Percentiles rank a stretch among this genome's conserved stretches.
Conservation (phyloP, 1,140 invertebrate species). For the Lamellibrachia luymesi region DNA sequence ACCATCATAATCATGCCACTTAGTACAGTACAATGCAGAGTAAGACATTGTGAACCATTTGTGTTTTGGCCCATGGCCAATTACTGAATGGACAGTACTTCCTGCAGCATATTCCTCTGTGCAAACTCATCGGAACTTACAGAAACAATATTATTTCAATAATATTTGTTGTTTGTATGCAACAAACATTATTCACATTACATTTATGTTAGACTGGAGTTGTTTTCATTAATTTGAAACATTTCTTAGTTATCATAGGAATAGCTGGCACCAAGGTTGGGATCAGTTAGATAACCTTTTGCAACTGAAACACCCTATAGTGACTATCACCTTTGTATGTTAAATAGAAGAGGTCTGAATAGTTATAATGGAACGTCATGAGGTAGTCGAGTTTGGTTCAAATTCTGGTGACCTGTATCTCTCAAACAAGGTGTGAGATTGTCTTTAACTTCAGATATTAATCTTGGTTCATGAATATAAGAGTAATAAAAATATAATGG, state of each 20-base stretch:
- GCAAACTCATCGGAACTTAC: background rate
- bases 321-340: too few species aligned
- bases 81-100: background rate
- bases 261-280: background rate
- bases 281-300: background rate
- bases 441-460: background rate
- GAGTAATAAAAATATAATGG: background rate
- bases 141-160: background rate
- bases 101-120: background rate
- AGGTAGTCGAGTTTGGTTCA: too few species aligned
- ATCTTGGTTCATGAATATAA: background rate
- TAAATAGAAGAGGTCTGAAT: too few species aligned
- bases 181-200: background rate
- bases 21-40: background rate
- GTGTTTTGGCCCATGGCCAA: background rate
- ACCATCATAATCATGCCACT: background rate
- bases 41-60: background rate
- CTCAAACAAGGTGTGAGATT: too few species aligned
- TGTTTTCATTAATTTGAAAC: background rate
- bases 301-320: background rate
- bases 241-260: background rate
- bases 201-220: background rate
- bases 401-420: too few species aligned
- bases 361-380: too few species aligned
- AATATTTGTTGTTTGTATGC: background rate